Conservation (phyloP, 2,888 invertebrate species). For the Campoplex nolae region DNA sequence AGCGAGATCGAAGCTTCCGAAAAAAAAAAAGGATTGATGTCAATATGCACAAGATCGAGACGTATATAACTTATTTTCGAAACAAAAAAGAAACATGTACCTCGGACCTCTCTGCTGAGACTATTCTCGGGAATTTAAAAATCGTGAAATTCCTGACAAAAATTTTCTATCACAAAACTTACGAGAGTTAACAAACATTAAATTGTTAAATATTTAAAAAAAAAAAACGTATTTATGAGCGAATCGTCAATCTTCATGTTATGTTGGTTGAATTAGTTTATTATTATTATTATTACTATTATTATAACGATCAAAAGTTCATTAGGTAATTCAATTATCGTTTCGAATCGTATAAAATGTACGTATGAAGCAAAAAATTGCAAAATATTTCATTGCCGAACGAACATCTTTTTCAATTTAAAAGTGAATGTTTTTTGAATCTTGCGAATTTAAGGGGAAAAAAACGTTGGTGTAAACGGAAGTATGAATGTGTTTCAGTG, state of each 20-base stretch:
- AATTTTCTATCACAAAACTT: neutral
- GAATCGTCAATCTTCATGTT: neutral
- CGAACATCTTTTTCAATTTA: neutral
- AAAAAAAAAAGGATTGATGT: constrained; percentile 47
- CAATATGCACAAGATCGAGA: constrained; percentile 57
- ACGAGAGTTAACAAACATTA: neutral
- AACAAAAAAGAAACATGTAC: neutral
- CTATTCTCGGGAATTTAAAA: neutral
- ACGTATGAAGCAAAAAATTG: neutral
- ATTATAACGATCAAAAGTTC: neutral
- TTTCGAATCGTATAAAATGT: neutral
- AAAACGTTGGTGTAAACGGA: constrained; percentile 1
- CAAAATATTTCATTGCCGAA: neutral
- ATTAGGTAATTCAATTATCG: neutral
- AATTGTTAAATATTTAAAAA: constrained; percentile 19
- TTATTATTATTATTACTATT: neutral
- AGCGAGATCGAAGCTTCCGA: constrained; percentile 56
- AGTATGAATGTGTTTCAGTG: neutral
- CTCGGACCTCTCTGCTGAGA: neutral
- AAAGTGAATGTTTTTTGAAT: neutral
- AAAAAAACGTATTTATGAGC: constrained; percentile 3
- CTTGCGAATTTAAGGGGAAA: neutral
- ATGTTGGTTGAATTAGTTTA: constrained; percentile 11
- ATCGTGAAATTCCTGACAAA: neutral
- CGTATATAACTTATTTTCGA: constrained; percentile 33